A percentile compares a stretch with the other conserved stretches of the same genome.
phyloP scores from a whole-genome alignment of 2,797 vertebrate genomes.

The Chrosomus eos region DNA sequence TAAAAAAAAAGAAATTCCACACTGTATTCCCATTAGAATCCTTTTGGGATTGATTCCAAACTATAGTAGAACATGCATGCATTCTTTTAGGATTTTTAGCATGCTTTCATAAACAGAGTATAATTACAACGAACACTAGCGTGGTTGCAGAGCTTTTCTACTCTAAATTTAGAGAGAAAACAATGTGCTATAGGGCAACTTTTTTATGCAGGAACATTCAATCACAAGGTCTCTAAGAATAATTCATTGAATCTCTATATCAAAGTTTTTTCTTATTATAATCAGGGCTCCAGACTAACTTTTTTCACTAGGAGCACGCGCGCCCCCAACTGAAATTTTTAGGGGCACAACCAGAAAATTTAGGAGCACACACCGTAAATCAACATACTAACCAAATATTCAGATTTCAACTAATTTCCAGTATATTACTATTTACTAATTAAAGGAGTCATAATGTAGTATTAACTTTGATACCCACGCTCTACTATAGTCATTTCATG shows the following conservation, averaged over 20 bases:
- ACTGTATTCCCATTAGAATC: neutral
- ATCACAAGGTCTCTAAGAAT: neutral
- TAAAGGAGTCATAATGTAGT: too few species aligned
- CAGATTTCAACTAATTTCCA: too few species aligned
- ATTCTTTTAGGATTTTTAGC: neutral
- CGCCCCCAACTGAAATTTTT: too few species aligned
- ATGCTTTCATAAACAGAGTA: neutral
- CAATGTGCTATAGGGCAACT: neutral
- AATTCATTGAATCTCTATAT: neutral
- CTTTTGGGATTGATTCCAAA: neutral
- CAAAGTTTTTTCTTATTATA: constrained; percentile 14
- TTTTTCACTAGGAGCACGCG: too few species aligned
- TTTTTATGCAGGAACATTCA: constrained; percentile 29
- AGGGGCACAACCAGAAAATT: too few species aligned
- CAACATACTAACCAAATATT: too few species aligned
- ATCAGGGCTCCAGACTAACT: too few species aligned
- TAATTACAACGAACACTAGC: neutral
- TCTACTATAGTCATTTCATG: too few species aligned
- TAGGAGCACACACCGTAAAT: too few species aligned
- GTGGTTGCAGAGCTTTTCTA: constrained; percentile 5
- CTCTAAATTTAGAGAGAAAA: constrained; percentile 16
- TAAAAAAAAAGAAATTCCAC: neutral
- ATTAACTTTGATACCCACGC: too few species aligned
- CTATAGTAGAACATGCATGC: neutral
- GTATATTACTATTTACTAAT: too few species aligned